Evolutionary conservation across 2,797 vertebrate genomes (phyloP).

Genomic region (Mastacembelus armatus): DNA sequence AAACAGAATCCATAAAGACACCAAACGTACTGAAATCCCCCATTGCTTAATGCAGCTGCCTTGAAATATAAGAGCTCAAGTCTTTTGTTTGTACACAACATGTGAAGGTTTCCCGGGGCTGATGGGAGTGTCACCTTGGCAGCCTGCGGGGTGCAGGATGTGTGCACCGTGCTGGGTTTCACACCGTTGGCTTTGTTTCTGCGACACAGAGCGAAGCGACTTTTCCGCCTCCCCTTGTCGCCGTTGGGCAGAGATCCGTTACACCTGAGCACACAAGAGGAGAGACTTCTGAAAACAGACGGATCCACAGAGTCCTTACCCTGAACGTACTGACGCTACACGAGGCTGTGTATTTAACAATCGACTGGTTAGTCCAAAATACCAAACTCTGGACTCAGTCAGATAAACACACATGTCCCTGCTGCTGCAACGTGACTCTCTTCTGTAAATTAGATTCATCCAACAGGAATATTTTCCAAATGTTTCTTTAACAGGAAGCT

Average conservation of each 20-base stretch:
- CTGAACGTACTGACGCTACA: no score
- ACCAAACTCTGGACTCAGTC: no score
- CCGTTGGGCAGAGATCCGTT: conserved; percentile 93
- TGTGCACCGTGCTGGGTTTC: conserved; percentile 93
- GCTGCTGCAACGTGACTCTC: no score
- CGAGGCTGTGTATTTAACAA: no score
- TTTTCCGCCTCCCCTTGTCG: conserved; percentile 92
- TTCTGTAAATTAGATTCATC: no score
- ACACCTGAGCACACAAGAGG: conserved; percentile 77
- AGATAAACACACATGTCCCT: no score
- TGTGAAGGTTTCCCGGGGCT: no score
- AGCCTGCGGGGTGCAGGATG: conserved; percentile 92
- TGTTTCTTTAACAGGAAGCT: conserved; percentile 7
- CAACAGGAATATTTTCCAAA: neutral
- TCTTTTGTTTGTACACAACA: no score
- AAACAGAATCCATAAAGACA: no score
- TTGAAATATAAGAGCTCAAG: neutral
- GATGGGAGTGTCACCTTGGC: conserved; percentile 97
- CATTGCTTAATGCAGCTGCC: neutral
- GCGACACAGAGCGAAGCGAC: conserved; percentile 92
- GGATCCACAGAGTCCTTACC: no score
- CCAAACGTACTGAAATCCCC: no score
- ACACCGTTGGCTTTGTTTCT: conserved; percentile 94
- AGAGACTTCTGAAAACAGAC: neutral
- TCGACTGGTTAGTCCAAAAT: no score